Evolutionary conservation across 1,140 invertebrate species (phyloP).

Genomic region (Papilio xuthus): DNA sequence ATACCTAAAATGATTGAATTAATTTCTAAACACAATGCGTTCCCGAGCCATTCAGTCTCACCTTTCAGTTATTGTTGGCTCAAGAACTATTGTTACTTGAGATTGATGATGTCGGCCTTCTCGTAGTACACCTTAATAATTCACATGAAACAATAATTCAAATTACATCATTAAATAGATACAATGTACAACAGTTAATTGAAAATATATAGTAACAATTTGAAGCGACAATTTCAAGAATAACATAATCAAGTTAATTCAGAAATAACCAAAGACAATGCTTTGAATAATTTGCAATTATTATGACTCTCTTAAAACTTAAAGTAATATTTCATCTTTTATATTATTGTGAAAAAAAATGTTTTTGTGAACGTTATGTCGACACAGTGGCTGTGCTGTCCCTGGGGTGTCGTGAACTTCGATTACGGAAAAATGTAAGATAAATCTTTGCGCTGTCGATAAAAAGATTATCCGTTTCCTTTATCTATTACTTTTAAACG

Average conservation of each 20-base stretch:
- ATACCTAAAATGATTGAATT: constrained; percentile 15
- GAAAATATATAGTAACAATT: background rate
- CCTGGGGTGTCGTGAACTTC: background rate
- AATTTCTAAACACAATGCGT: constrained; percentile 19
- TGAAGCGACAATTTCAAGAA: background rate
- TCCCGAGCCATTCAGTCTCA: constrained; percentile 15
- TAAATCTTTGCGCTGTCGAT: background rate
- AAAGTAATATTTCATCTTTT: background rate
- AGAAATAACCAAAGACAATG: no score
- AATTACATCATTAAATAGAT: background rate
- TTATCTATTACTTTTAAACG: constrained; percentile 5
- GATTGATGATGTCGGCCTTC: constrained; percentile 15
- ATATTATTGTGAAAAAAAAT: background rate
- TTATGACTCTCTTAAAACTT: background rate
- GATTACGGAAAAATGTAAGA: background rate
- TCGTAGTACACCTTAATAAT: background rate
- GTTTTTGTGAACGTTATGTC: background rate
- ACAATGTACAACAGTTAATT: background rate
- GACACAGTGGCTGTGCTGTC: background rate
- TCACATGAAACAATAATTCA: constrained; percentile 8
- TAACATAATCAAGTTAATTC: no score
- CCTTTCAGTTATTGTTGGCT: background rate
- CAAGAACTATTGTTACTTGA: background rate
- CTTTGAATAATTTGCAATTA: no score
- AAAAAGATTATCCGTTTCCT: background rate